Percentiles rank a stretch among this genome's conserved stretches.
phyloP scores from a whole-genome alignment of 2,113 vertebrate species.

The Mola mola region DNA sequence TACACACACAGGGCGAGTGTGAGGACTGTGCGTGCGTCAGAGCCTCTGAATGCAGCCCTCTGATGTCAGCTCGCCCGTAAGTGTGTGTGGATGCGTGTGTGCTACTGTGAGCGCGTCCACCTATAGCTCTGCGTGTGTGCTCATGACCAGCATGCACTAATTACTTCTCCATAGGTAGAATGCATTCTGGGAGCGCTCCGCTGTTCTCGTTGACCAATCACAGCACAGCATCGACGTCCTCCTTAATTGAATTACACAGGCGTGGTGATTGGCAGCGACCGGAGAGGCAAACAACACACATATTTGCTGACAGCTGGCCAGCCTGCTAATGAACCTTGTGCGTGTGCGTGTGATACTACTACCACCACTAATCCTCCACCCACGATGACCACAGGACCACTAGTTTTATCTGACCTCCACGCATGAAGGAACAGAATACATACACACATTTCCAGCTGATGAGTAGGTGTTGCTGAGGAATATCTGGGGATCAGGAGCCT shows the following conservation, averaged over 20 bases:
- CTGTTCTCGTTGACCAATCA: conserved; percentile 80
- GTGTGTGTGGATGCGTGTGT: conserved; percentile 56
- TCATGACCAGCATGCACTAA: conserved; percentile 95
- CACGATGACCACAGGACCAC: too few species aligned
- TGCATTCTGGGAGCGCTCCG: conserved; percentile 27
- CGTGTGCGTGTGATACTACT: not conserved
- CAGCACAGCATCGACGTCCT: conserved; percentile 55
- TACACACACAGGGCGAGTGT: not conserved
- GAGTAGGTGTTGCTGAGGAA: too few species aligned
- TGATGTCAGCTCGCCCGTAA: conserved; percentile 83
- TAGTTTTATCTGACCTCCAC: not conserved
- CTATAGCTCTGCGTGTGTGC: conserved; percentile 72
- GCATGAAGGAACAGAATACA: too few species aligned
- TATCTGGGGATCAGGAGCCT: too few species aligned
- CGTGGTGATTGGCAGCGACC: conserved; percentile 69
- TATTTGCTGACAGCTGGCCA: conserved; percentile 66
- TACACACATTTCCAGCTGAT: too few species aligned
- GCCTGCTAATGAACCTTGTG: conserved; percentile 55
- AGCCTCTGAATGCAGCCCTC: conserved; percentile 31
- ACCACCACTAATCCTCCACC: not conserved
- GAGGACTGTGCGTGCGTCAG: too few species aligned
- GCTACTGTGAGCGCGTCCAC: conserved; percentile 10
- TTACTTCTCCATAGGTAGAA: conserved; percentile 82
- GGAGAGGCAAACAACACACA: conserved; percentile 47
- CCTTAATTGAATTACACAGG: conserved; percentile 73